Evolutionary conservation across 2,113 vertebrate species (phyloP).

Genomic region (Nyctereutes procyonoides): DNA sequence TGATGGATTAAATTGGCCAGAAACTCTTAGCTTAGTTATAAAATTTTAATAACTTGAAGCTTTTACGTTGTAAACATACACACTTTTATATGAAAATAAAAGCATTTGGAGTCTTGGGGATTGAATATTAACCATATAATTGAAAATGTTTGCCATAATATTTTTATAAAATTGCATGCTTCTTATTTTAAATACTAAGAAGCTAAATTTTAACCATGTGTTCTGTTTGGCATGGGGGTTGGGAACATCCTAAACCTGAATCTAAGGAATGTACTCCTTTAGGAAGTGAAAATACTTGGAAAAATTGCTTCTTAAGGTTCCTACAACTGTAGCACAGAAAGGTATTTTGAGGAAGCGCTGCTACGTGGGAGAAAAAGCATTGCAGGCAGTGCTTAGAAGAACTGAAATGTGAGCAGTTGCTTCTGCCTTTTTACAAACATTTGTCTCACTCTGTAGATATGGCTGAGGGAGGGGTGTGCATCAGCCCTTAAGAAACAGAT

Average conservation of each 20-base stretch:
- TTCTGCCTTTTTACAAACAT: constrained; percentile 56
- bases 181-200: constrained; percentile 18
- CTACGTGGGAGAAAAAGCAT: background rate
- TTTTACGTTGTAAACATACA: constrained; percentile 31
- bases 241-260: background rate
- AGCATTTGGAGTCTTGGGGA: background rate
- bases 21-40: constrained; percentile 1
- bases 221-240: background rate
- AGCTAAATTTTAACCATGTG: constrained; percentile 14
- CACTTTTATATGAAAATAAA: background rate
- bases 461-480: background rate
- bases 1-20: constrained; percentile 23
- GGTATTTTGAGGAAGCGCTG: background rate
- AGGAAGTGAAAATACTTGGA: background rate
- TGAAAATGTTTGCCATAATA: background rate
- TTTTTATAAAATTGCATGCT: background rate
- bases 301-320: background rate
- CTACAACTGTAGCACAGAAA: background rate
- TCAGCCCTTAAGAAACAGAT: constrained; percentile 64
- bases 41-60: constrained; percentile 37
- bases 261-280: background rate
- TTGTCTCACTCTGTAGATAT: constrained; percentile 52
- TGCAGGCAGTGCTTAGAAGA: constrained; percentile 29
- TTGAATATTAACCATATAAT: background rate
- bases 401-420: constrained; percentile 24